Conservation (phyloP, 2,113 vertebrate species). For the Chlorodrepanis virens region DNA sequence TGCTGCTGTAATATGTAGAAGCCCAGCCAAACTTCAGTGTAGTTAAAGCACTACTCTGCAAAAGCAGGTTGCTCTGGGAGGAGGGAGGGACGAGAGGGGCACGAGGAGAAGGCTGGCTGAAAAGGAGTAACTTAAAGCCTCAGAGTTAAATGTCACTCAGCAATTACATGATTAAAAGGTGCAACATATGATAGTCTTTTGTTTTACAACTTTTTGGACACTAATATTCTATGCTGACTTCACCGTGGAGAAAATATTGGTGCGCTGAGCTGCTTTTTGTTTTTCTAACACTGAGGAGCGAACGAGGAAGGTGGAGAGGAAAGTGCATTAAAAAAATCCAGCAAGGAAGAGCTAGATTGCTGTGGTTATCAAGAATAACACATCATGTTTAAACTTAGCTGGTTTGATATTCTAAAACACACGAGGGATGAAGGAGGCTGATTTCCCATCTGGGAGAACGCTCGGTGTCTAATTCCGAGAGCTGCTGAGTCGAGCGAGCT, state of each 20-base stretch:
- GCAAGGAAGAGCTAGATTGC: background rate
- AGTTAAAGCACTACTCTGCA: constrained; percentile 79
- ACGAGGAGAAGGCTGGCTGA: constrained; percentile 40
- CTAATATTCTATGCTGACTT: constrained; percentile 46
- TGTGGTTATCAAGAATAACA: background rate
- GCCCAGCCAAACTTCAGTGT: constrained; percentile 93
- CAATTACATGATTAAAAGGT: constrained; percentile 81
- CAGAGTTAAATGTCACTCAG: constrained; percentile 64
- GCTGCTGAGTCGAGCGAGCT: background rate
- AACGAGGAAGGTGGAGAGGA: background rate
- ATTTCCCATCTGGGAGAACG: background rate
- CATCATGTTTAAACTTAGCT: background rate
- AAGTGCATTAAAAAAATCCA: background rate
- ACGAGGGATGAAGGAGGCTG: background rate
- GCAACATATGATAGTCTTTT: constrained; percentile 53
- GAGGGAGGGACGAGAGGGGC: constrained; percentile 11
- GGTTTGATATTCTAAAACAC: background rate
- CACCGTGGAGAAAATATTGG: background rate
- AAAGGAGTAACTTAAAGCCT: constrained; percentile 68
- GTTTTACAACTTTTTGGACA: constrained; percentile 57
- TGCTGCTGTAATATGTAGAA: constrained; percentile 91
- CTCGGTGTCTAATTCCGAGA: background rate
- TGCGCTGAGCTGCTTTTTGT: background rate
- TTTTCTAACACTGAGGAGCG: background rate
- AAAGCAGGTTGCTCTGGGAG: constrained; percentile 26